Evolutionary conservation across 2,888 invertebrate species (phyloP).

Genomic region (Noctua fimbriata): DNA sequence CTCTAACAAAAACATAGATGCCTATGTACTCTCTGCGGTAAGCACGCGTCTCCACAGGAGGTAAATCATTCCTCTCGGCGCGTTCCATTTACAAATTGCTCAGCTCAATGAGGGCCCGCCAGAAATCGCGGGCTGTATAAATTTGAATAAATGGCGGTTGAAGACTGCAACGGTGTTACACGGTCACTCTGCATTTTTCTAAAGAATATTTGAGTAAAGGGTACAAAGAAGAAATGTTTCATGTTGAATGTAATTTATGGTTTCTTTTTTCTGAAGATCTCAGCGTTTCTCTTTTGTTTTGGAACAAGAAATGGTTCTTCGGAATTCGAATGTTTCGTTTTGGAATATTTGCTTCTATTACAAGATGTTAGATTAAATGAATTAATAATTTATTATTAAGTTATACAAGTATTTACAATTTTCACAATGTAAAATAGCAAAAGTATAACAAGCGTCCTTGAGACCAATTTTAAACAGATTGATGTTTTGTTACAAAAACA

Average conservation of each 20-base stretch:
- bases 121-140: constrained; percentile 82
- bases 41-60: constrained; percentile 70
- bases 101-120: constrained; percentile 79
- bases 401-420: no score
- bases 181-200: constrained; percentile 73
- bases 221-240: constrained; percentile 26
- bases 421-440: not conserved
- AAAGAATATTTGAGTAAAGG: constrained; percentile 48
- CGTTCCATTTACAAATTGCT: constrained; percentile 88
- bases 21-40: constrained; percentile 45
- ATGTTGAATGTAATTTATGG: constrained; percentile 23
- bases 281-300: constrained; percentile 4
- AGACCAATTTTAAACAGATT: not conserved
- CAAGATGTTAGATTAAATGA: not conserved
- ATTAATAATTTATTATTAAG: not conserved
- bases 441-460: no score
- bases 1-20: constrained; percentile 56
- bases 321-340: not conserved
- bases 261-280: constrained; percentile 11
- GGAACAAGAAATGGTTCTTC: not conserved
- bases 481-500: constrained; percentile 4
- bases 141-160: constrained; percentile 83
- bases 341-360: not conserved
- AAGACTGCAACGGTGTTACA: constrained; percentile 72
- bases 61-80: constrained; percentile 76